Evolutionary conservation across 2,888 invertebrate genomes (phyloP), one percentile per base, ranked within the genome.

Genomic region (Zaprionus obscuricornis): DNA sequence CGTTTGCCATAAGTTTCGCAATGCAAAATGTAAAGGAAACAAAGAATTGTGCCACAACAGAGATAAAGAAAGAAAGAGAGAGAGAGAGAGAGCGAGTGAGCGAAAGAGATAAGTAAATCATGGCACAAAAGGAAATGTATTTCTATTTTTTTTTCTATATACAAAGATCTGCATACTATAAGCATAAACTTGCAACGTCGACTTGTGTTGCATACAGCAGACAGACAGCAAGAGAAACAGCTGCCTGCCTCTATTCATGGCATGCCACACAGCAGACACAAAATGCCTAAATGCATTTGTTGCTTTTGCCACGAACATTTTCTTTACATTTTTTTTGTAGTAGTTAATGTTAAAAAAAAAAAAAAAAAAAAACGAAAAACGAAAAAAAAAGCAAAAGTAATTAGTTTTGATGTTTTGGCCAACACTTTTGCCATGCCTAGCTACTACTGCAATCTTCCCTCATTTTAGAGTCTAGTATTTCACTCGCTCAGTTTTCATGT

Each of bases 351-450:
- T n/a, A n/a, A n/a, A n/a, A n/a, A n/a, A n/a, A n/a, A n/a, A n/a
- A n/a, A n/a, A n/a, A n/a, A n/a, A n/a, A n/a, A n/a, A n/a, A n/a
- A n/a, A n/a, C n/a, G n/a, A n/a, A n/a, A n/a, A n/a, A n/a, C n/a
- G n/a, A n/a, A n/a, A n/a, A n/a, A n/a, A 37, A 58, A 72, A 71
- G 64, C 74, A 72, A 72, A 74, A 77, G 82, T 77, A 77, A 77
- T 77, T 77, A 77, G 78, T 77, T 81, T 81, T 74, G 69, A 62
- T 74, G 66, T 63, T 49, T 40, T 6, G 14, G 5, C 27, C 29
- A n/a, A 26, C 29, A 29, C 13, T 16, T 10, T 7, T 2, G 14
- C 37, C 4, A 26, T 8, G 6, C 37, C 40, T 27, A 17, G 50
- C 29, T 33, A 29, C 27, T 58, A 24, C 39, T 13, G 10, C 11